These are phyloP conservation scores for Nesometra sesokonis DNA, from an alignment of 35 echinoderm and acorn worm species.

Conservation along the genomic window DNA sequence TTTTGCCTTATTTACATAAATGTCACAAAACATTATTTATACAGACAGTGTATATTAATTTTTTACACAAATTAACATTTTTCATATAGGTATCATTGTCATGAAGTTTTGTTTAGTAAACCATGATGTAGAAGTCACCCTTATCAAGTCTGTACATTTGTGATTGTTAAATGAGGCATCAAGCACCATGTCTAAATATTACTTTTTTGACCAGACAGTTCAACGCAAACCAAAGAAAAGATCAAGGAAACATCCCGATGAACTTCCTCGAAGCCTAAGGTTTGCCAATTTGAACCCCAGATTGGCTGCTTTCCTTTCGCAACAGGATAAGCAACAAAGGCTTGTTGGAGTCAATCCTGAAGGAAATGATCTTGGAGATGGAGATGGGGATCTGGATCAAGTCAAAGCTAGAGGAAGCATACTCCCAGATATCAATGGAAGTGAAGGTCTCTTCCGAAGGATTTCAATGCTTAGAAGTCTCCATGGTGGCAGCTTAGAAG, in stretches of 20 bases:
- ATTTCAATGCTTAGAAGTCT: slow-evolving; percentile 49
- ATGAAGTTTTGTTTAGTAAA: too few species aligned
- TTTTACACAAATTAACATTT: too few species aligned
- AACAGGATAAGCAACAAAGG: slow-evolving; percentile 62
- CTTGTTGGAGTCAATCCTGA: not conserved
- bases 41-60: too few species aligned
- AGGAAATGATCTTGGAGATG: slow-evolving; percentile 27
- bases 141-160: too few species aligned
- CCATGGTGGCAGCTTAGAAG: slow-evolving; percentile 45
- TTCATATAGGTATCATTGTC: too few species aligned
- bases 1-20: too few species aligned
- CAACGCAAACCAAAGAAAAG: slow-evolving; percentile 52
- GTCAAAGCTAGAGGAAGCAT: not conserved
- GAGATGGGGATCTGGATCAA: slow-evolving; percentile 23
- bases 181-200: slow-evolving; percentile 14
- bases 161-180: too few species aligned
- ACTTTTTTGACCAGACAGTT: slow-evolving; percentile 74
- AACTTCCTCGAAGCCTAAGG: slow-evolving; percentile 66
- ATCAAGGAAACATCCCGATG: slow-evolving; percentile 51
- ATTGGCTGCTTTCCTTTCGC: slow-evolving; percentile 75
- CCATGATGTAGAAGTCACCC: too few species aligned
- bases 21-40: too few species aligned
- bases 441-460: slow-evolving; percentile 27
- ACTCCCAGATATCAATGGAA: slow-evolving; percentile 12
- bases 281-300: slow-evolving; percentile 90